Conservation (phyloP, 2,797 vertebrate genomes). For the Pseudopleuronectes americanus region DNA sequence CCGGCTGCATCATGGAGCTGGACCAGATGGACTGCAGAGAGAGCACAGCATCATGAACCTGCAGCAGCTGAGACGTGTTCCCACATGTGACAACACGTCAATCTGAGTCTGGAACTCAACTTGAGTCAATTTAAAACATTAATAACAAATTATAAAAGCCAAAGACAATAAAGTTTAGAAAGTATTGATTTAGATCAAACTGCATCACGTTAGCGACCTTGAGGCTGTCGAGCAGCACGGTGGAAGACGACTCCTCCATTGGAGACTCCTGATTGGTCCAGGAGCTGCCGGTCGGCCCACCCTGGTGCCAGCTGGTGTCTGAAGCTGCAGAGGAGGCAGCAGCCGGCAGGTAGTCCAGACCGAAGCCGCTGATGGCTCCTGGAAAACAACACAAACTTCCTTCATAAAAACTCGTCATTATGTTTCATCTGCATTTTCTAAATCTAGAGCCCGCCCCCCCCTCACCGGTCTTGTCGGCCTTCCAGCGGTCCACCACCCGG, state of each 20-base stretch:
- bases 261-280: slow-evolving; percentile 93
- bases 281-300: slow-evolving; percentile 84
- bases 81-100: too few species aligned
- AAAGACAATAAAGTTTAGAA: not conserved
- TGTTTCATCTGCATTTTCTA: too few species aligned
- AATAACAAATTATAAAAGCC: not conserved
- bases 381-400: not conserved
- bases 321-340: slow-evolving; percentile 82
- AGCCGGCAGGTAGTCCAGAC: slow-evolving; percentile 92
- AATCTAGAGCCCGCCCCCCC: not conserved
- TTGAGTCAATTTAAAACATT: too few species aligned
- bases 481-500: slow-evolving; percentile 92
- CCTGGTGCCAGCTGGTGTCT: slow-evolving; percentile 94
- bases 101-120: too few species aligned
- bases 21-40: slow-evolving; percentile 95
- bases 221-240: slow-evolving; percentile 95
- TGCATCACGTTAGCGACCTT: slow-evolving; percentile 75
- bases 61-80: too few species aligned
- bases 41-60: not conserved
- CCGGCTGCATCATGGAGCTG: slow-evolving; percentile 98
- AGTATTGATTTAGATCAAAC: too few species aligned
- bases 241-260: slow-evolving; percentile 93
- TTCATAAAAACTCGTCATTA: too few species aligned
- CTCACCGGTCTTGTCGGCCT: slow-evolving; percentile 93
- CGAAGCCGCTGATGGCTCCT: slow-evolving; percentile 90